Base-by-base conservation (phyloP, 2,797 vertebrate genomes). In the Liasis olivaceus region DNA sequence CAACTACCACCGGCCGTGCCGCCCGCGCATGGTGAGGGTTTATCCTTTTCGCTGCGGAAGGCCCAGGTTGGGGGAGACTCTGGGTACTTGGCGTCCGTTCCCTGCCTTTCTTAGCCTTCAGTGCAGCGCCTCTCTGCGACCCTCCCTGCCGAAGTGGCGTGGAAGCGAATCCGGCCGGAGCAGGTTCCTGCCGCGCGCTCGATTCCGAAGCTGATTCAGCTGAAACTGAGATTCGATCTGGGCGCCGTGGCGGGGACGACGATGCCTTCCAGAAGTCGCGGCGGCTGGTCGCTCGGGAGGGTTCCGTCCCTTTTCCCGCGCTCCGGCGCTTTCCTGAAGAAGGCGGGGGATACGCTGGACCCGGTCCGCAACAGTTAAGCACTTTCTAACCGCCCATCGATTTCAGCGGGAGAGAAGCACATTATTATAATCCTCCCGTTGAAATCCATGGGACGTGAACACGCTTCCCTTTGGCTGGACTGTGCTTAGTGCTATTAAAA, bases 401-500 rank as follows among this genome's bases (percentile, higher is more conserved):
- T 90, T 87, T 90, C 62, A 59, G n/a, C 51, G 1, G 12, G 72
- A 89, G 72, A 47, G 51, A 59, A 69, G 81, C 88, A 69, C 91
- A 24, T 59, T 26, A n/a, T 47, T 31, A 36, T 59, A 47, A 85
- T 63, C 72, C 72, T 66, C 81, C 51, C 2, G 4, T 51, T 86
- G 88, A 72, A 92, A 62, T 66, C 36, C n/a, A n/a, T 26, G 63
- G 54, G 36, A 69, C 42, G 0, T 6, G 20, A 87, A 47, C 6
- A 11, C 9, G 14, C 42, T 60, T 54, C 56, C 47, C 63, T 77
- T 47, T 31, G 72, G 72, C 89, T 47, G 93, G 93, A 85, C 89
- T 54, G 84, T 93, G 77, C 20, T 86, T 59, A 54, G 90, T 90
- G 66, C 88, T 88, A 36, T 64, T 93, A 96, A 81, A 24, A 81